Evolutionary conservation across 2,797 vertebrate genomes (phyloP).

Genomic region (Hippopotamyrus pictus): DNA sequence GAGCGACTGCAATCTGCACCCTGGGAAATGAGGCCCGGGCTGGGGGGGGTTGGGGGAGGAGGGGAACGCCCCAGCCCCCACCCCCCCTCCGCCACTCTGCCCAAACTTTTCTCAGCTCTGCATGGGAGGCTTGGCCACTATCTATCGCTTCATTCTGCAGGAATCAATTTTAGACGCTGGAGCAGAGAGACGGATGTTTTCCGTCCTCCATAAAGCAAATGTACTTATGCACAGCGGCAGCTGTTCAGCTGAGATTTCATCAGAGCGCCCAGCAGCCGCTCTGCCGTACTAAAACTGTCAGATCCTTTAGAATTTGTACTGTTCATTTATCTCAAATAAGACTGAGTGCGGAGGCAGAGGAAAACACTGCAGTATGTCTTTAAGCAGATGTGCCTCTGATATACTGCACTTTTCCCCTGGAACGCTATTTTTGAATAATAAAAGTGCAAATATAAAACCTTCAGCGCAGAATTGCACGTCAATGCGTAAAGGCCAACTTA

Average conservation of each 20-base stretch:
- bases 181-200: not conserved
- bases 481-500: conserved; percentile 26
- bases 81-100: not conserved
- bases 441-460: conserved; percentile 31
- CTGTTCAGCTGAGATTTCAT: conserved; percentile 12
- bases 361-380: not conserved
- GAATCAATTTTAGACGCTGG: not conserved
- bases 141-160: not conserved
- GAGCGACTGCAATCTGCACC: not conserved
- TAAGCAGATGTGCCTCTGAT: conserved; percentile 13
- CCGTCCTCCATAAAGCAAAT: conserved; percentile 1
- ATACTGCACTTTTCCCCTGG: conserved; percentile 15
- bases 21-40: not conserved
- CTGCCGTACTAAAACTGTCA: not conserved
- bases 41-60: too few species aligned
- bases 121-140: not conserved
- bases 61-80: not conserved
- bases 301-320: conserved; percentile 5
- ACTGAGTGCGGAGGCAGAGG: not conserved
- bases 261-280: not conserved
- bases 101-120: not conserved
- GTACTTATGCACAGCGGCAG: not conserved
- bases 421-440: conserved; percentile 30
- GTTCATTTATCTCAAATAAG: conserved; percentile 14
- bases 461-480: conserved; percentile 30